Evolutionary conservation across 2,113 vertebrate species (phyloP).

Genomic region (Heliornis fulica): DNA sequence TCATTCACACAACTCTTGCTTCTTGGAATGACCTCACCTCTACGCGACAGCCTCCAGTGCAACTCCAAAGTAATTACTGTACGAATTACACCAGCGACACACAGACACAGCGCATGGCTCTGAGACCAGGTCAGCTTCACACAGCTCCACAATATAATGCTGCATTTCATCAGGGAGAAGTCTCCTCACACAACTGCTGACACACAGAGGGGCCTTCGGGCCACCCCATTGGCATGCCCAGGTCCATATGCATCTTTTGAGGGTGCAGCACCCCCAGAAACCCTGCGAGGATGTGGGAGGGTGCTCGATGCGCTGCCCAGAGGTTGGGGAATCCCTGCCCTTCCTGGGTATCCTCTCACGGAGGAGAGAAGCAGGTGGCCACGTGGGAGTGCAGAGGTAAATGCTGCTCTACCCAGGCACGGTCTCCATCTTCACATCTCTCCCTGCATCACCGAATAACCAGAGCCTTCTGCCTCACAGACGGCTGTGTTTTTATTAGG

Average conservation of each 20-base stretch:
- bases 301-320: neutral
- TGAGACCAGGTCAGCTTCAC: neutral
- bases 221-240: neutral
- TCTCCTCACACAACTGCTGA: neutral
- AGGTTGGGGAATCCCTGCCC: neutral
- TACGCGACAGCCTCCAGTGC: neutral
- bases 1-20: neutral
- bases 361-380: neutral
- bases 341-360: neutral
- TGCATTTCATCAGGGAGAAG: neutral
- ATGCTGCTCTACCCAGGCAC: neutral
- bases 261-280: neutral
- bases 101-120: neutral
- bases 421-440: neutral
- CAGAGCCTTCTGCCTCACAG: neutral
- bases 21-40: neutral
- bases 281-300: neutral
- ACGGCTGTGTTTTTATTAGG: neutral
- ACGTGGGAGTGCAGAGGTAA: neutral
- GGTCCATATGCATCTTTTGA: neutral
- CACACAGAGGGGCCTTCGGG: neutral
- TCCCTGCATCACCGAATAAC: fast-evolving
- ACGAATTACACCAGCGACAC: fast-evolving
- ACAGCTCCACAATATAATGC: neutral
- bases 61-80: fast-evolving